Evolutionary conservation across 2,113 vertebrate species (phyloP).

Genomic region (Xiphorhynchus elegans): DNA sequence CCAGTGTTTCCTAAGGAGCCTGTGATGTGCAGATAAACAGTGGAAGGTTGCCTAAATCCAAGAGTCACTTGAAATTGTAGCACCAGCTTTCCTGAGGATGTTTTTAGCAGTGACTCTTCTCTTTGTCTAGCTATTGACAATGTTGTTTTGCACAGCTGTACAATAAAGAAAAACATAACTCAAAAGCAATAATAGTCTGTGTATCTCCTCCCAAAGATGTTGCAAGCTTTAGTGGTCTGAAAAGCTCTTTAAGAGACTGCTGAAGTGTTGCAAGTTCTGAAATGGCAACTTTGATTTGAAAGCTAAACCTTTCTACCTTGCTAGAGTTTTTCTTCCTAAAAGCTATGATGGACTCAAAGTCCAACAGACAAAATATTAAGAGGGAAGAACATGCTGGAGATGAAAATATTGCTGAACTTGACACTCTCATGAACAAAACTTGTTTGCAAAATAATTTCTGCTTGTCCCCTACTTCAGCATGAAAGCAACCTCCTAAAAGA

Average conservation of each 20-base stretch:
- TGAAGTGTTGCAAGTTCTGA: neutral
- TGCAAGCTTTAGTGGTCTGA: neutral
- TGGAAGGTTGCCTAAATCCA: neutral
- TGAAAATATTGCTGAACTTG: neutral
- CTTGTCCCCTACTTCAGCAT: neutral
- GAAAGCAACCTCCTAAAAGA: neutral
- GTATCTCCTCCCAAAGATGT: neutral
- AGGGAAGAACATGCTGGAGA: neutral
- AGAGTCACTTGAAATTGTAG: neutral
- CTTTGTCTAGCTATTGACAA: neutral
- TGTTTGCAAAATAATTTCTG: neutral
- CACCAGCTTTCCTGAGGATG: neutral
- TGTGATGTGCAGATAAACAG: accelerated
- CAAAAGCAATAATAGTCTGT: neutral
- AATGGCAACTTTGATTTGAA: neutral
- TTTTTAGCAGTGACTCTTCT: neutral
- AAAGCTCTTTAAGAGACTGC: neutral
- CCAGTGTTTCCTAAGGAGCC: neutral
- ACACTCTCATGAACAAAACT: neutral
- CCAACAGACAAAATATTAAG: neutral
- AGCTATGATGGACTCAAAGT: neutral
- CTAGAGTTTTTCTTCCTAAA: neutral
- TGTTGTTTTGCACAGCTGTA: neutral
- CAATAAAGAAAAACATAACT: neutral
- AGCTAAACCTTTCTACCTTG: neutral